phyloP scores from a whole-genome alignment of 1,140 invertebrate genomes.

The Nomia melanderi region DNA sequence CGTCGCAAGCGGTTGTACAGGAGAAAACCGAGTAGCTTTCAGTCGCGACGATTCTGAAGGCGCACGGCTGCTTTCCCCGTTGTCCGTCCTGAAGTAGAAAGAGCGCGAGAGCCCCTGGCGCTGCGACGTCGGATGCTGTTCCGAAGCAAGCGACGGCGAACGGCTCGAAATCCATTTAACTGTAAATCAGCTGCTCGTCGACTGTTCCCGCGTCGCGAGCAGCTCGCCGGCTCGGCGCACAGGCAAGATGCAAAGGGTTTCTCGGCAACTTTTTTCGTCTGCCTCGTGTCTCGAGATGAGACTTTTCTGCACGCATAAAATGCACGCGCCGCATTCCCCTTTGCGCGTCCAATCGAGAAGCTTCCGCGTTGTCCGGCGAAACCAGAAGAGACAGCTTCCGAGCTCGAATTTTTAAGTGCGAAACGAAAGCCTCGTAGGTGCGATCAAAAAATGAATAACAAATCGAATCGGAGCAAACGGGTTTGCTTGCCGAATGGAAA shows the following conservation, averaged over 20 bases:
- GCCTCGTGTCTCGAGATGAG: background rate
- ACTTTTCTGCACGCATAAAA: background rate
- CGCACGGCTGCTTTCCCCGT: constrained; percentile 1
- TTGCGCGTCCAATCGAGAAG: background rate
- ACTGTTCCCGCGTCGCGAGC: too few species aligned
- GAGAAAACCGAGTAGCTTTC: constrained; percentile 39
- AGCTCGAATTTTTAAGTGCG: too few species aligned
- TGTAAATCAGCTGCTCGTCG: constrained; percentile 41
- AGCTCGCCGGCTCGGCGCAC: too few species aligned
- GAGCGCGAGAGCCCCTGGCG: background rate
- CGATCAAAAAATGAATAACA: too few species aligned
- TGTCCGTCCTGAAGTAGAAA: constrained; percentile 1
- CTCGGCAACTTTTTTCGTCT: background rate
- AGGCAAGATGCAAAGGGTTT: background rate
- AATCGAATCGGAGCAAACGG: too few species aligned
- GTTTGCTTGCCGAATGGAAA: too few species aligned
- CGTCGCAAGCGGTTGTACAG: constrained; percentile 19
- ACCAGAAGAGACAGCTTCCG: background rate
- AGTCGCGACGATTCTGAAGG: constrained; percentile 38
- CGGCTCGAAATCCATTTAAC: constrained; percentile 54
- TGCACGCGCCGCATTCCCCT: background rate
- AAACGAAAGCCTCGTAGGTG: too few species aligned
- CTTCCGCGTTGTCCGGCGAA: too few species aligned
- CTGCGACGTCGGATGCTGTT: constrained; percentile 20
- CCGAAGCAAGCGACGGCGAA: constrained; percentile 36